A percentile compares a stretch with the other conserved stretches of the same genome.
These are phyloP conservation scores for Himantopus leucocephalus DNA, from an alignment of 2,113 vertebrate genomes.

Conservation along the genomic window DNA sequence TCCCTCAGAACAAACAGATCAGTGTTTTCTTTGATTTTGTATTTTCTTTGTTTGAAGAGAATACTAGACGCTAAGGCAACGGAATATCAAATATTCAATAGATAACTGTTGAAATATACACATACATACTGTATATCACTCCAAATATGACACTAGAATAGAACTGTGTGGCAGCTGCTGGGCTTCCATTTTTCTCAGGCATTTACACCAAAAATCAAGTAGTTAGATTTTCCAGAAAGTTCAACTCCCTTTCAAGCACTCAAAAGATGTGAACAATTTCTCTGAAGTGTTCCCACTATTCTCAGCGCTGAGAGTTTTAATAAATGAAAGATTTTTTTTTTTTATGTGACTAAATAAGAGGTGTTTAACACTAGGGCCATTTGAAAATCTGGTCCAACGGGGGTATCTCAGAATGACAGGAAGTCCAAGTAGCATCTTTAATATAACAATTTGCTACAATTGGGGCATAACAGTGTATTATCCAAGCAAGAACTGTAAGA, in stretches of 20 bases:
- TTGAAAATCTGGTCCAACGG: background rate
- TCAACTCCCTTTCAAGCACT: background rate
- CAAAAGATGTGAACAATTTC: background rate
- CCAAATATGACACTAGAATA: slow-evolving; percentile 37
- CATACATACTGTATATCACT: background rate
- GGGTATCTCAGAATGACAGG: background rate
- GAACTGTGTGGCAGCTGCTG: slow-evolving; percentile 38
- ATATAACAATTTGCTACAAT: background rate
- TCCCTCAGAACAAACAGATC: background rate
- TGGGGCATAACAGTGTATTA: background rate
- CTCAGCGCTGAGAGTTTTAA: background rate
- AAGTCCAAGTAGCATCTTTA: background rate
- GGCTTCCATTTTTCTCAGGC: slow-evolving; percentile 33
- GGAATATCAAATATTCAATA: slow-evolving; percentile 24
- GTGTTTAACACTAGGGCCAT: background rate
- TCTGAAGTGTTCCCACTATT: background rate
- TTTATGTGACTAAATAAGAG: background rate
- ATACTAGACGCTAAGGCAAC: slow-evolving; percentile 1
- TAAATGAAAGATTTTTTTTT: background rate
- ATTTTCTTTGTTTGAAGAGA: slow-evolving; percentile 40
- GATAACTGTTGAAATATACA: background rate
- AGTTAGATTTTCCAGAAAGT: background rate
- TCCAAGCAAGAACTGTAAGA: background rate
- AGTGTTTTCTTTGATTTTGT: background rate
- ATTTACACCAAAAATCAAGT: slow-evolving; percentile 33